Conservation (phyloP, 2,797 vertebrate species). For the Apogon hyalosoma region DNA sequence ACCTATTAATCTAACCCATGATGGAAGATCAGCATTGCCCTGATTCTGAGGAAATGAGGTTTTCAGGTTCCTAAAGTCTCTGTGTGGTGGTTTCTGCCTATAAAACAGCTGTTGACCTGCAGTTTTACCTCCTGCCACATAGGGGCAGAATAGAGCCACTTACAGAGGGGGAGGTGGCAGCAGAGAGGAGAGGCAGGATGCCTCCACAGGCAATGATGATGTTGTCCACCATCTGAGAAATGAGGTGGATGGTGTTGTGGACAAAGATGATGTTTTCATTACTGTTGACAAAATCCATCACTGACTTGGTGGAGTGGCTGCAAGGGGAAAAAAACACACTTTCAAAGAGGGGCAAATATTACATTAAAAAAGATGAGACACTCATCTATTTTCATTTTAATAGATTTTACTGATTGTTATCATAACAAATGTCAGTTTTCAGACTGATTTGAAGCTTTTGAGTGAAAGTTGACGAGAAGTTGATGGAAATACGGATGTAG, state of each 20-base stretch:
- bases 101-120: conserved; percentile 37
- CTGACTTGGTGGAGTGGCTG: conserved; percentile 98
- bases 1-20: conserved; percentile 6
- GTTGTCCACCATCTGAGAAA: conserved; percentile 99
- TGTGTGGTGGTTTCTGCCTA: conserved; percentile 8
- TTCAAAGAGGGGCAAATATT: neutral
- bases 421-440: no score
- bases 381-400: no score
- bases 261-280: conserved; percentile 99
- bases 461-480: no score
- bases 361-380: neutral
- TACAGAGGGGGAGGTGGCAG: conserved; percentile 98
- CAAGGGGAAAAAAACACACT: conserved; percentile 35
- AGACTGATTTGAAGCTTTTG: no score
- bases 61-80: conserved; percentile 15
- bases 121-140: conserved; percentile 68
- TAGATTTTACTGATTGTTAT: no score
- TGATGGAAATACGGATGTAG: no score
- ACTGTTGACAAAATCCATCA: conserved; percentile 99
- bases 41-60: neutral
- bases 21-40: neutral
- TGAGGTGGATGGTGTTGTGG: conserved; percentile 99
- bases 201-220: conserved; percentile 99
- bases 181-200: conserved; percentile 96
- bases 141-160: conserved; percentile 84